phyloP scores from a whole-genome alignment of 2,797 vertebrate species.

The Pogoniulus pusillus region DNA sequence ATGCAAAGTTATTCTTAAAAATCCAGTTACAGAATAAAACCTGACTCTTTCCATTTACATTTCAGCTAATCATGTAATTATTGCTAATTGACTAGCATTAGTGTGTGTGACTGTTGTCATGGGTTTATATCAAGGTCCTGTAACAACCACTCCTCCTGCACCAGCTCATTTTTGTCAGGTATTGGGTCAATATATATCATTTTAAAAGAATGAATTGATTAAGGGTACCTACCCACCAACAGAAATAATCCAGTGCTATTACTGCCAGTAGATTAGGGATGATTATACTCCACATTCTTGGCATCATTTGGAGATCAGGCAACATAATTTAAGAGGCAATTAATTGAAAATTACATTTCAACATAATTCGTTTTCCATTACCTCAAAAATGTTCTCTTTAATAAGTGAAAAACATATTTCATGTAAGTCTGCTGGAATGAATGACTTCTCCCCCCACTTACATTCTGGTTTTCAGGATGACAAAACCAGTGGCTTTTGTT shows the following conservation, averaged over 20 bases:
- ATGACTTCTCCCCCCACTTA: background rate
- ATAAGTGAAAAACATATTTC: background rate
- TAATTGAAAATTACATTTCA: slow-evolving; percentile 22
- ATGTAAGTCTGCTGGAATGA: background rate
- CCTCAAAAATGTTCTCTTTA: background rate
- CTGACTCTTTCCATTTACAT: background rate
- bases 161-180: background rate
- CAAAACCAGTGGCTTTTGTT: slow-evolving; percentile 1
- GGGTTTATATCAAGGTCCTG: background rate
- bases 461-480: background rate
- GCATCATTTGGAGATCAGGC: background rate
- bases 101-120: background rate
- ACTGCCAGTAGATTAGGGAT: background rate
- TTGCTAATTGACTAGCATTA: background rate
- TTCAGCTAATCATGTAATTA: background rate
- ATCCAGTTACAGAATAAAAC: too few relatives aligned
- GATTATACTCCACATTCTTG: background rate
- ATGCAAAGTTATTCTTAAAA: too few relatives aligned
- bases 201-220: background rate
- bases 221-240: background rate
- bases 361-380: background rate
- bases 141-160: background rate
- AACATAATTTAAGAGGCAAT: background rate
- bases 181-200: background rate
- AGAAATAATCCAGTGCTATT: background rate